Conservation (phyloP, 2,888 invertebrate genomes). For the Polia nebulosa region DNA sequence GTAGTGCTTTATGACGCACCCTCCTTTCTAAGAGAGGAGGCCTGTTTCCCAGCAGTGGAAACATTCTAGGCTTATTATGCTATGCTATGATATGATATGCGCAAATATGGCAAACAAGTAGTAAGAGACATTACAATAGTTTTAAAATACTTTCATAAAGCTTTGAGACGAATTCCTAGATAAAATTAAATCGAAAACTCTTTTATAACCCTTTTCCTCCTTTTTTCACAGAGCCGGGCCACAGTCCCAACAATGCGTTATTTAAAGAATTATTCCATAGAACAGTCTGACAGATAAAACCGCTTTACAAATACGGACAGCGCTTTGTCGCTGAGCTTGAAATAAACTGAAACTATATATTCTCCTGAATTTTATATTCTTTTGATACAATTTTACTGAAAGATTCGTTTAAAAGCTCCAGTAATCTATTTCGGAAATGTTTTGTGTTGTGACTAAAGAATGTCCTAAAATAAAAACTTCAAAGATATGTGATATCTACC, state of each 20-base stretch:
- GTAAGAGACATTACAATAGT: too few relatives aligned
- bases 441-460: not conserved
- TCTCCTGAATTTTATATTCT: slow-evolving; percentile 33
- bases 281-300: slow-evolving; percentile 22
- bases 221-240: not conserved
- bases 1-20: too few relatives aligned
- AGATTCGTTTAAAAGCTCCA: slow-evolving; percentile 14
- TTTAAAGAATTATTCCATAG: slow-evolving; percentile 28
- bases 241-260: slow-evolving; percentile 9
- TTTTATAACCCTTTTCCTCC: not conserved
- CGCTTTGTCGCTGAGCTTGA: slow-evolving; percentile 33
- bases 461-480: too few relatives aligned
- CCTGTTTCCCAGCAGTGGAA: too few relatives aligned
- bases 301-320: slow-evolving; percentile 47
- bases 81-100: too few relatives aligned
- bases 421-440: slow-evolving; percentile 28
- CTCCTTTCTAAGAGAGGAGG: too few relatives aligned
- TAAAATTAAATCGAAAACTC: not conserved
- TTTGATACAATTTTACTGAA: slow-evolving; percentile 28
- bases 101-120: too few relatives aligned
- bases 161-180: not conserved
- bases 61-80: too few relatives aligned
- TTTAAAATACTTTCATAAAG: too few relatives aligned
- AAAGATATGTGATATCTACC: too few relatives aligned
- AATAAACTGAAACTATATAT: slow-evolving; percentile 28